phyloP scores from a whole-genome alignment of 2,888 invertebrate genomes.

The Pollenia angustigena region DNA sequence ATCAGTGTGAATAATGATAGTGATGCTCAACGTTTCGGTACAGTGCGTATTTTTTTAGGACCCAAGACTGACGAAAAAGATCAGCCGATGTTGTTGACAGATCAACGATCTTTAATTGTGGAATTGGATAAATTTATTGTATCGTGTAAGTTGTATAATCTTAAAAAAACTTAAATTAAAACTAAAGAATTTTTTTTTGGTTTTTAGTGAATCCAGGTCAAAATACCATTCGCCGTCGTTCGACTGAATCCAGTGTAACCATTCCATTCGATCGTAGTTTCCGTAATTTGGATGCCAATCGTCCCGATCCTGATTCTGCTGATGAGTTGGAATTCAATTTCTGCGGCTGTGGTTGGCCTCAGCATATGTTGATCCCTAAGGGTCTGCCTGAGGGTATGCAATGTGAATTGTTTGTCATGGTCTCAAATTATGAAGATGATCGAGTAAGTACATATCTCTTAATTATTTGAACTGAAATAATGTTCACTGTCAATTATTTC shows the following conservation, averaged over 20 bases:
- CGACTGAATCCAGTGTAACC: conserved; percentile 90
- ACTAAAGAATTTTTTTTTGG: too few relatives aligned
- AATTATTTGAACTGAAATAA: too few relatives aligned
- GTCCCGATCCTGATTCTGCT: conserved; percentile 86
- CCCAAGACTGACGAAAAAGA: conserved; percentile 88
- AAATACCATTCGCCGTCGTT: conserved; percentile 88
- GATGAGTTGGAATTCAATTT: conserved; percentile 88
- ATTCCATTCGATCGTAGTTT: conserved; percentile 93
- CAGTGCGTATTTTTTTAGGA: conserved; percentile 87
- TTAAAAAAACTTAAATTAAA: neutral
- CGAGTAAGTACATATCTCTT: conserved; percentile 76
- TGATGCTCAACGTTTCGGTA: conserved; percentile 77
- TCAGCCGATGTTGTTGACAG: conserved; percentile 86
- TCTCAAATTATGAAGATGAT: conserved; percentile 90
- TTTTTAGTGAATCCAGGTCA: conserved; percentile 87
- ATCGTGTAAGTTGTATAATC: conserved; percentile 84
- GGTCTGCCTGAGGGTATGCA: conserved; percentile 88
- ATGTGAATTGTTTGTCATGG: conserved; percentile 90
- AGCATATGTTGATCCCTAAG: conserved; percentile 91
- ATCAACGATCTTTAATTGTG: conserved; percentile 86
- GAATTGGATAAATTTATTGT: conserved; percentile 89
- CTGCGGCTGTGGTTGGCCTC: conserved; percentile 95
- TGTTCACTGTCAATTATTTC: too few relatives aligned
- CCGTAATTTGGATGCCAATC: conserved; percentile 87
- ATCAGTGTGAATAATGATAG: conserved; percentile 87